These are phyloP conservation scores for Drosophila kohkoa DNA, from an alignment of 1,140 invertebrate genomes.

Conservation along the genomic window DNA sequence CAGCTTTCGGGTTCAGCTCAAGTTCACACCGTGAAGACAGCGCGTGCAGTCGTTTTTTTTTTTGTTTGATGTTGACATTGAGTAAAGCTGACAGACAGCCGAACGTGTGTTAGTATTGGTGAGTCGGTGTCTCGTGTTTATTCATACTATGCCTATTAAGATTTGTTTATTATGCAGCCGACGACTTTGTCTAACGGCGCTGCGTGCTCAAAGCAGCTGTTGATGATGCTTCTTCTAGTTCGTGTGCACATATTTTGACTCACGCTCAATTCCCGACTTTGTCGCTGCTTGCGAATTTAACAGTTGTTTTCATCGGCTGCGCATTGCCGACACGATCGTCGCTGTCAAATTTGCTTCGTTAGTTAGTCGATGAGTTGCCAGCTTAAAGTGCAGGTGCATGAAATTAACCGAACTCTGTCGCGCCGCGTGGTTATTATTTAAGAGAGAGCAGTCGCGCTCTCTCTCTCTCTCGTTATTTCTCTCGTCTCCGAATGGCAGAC, in stretches of 20 bases:
- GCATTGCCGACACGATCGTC: slow-evolving; percentile 34
- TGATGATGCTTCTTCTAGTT: background rate
- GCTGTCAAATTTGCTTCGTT: slow-evolving; percentile 17
- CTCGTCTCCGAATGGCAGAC: background rate
- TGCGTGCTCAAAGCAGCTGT: slow-evolving; percentile 13
- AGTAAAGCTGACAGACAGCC: slow-evolving; percentile 22
- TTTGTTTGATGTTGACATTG: slow-evolving; percentile 55
- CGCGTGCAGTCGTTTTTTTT: slow-evolving; percentile 9
- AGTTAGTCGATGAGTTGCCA: slow-evolving; percentile 28
- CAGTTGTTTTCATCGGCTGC: slow-evolving; percentile 45
- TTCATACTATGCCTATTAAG: slow-evolving; percentile 36
- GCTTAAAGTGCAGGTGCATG: slow-evolving; percentile 21
- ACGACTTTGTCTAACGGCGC: slow-evolving; percentile 32
- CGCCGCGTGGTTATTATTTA: background rate
- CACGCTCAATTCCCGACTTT: slow-evolving; percentile 63
- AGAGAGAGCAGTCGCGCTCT: slow-evolving; percentile 9
- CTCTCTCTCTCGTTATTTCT: slow-evolving; percentile 12
- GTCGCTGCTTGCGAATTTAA: slow-evolving; percentile 51
- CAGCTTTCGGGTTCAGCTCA: slow-evolving; percentile 55
- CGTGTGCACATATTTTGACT: slow-evolving; percentile 11
- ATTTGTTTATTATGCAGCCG: slow-evolving; percentile 48
- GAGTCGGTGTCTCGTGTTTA: slow-evolving; percentile 30
- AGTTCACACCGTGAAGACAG: slow-evolving; percentile 53
- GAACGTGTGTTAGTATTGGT: slow-evolving; percentile 6
- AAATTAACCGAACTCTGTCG: slow-evolving; percentile 15